phyloP scores from a whole-genome alignment of 2,797 vertebrate genomes.

The Loriculus beryllinus region DNA sequence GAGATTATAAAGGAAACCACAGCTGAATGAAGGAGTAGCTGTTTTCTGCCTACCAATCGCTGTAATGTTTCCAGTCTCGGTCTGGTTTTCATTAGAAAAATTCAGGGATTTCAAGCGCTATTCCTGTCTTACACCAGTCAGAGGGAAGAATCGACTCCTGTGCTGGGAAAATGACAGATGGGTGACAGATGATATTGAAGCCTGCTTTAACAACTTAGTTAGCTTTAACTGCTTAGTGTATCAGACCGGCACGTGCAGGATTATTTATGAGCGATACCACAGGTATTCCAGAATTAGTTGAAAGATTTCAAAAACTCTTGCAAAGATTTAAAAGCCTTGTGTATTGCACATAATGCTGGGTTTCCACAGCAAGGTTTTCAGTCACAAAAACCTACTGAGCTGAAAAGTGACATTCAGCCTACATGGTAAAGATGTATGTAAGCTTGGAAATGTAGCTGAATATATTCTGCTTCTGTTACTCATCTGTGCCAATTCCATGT shows the following conservation, averaged over 20 bases:
- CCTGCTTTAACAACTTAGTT: not conserved
- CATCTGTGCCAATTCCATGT: not conserved
- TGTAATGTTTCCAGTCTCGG: not conserved
- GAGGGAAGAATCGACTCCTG: not conserved
- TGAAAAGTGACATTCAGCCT: not conserved
- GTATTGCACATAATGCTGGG: not conserved
- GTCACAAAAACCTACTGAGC: not conserved
- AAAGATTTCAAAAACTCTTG: not conserved
- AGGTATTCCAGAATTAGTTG: not conserved
- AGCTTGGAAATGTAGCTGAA: constrained; percentile 2
- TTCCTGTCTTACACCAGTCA: not conserved
- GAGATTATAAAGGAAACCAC: not conserved
- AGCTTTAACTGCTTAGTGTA: not conserved
- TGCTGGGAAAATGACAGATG: constrained; percentile 7
- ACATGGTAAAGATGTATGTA: not conserved
- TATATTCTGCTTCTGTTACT: constrained; percentile 26
- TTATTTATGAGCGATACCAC: not conserved
- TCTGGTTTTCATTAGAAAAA: not conserved
- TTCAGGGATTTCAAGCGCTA: not conserved
- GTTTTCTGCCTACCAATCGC: not conserved
- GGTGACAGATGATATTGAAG: constrained; percentile 32
- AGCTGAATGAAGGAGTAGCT: not conserved
- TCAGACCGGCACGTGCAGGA: not conserved
- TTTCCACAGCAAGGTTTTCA: not conserved
- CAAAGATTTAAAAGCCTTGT: not conserved